phyloP scores from a whole-genome alignment of 2,888 invertebrate genomes.

The Molanna angustata region DNA sequence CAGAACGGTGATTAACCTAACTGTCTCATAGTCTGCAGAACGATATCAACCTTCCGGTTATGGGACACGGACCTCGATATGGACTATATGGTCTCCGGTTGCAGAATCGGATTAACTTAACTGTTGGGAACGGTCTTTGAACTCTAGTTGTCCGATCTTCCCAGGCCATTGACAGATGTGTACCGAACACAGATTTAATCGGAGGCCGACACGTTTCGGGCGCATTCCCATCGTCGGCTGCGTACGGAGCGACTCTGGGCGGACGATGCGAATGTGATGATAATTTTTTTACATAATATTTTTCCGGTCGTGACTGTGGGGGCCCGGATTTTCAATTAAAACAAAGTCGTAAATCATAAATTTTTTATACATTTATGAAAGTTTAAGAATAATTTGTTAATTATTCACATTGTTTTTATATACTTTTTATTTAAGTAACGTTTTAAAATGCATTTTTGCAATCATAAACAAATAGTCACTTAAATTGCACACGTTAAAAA shows the following conservation, averaged over 20 bases:
- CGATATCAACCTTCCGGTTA: no score
- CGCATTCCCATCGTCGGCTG: slow-evolving; percentile 11
- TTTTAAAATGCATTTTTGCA: no score
- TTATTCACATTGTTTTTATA: no score
- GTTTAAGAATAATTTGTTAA: no score
- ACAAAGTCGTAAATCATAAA: no score
- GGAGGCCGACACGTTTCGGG: slow-evolving; percentile 10
- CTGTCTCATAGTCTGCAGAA: no score
- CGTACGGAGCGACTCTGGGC: background rate
- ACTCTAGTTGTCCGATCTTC: slow-evolving; percentile 15
- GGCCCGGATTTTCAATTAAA: background rate
- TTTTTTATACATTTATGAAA: no score
- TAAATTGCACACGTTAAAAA: no score
- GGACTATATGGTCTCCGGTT: background rate
- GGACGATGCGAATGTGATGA: slow-evolving; percentile 9
- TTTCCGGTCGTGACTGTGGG: slow-evolving; percentile 11
- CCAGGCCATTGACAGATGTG: slow-evolving; percentile 20
- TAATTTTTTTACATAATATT: slow-evolving; percentile 12
- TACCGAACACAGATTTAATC: slow-evolving; percentile 12
- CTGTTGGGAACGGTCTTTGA: slow-evolving; percentile 16
- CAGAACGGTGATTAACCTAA: no score
- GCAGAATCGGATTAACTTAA: background rate
- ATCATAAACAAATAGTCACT: no score
- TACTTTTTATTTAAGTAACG: no score
- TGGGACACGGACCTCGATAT: background rate